These are phyloP conservation scores for Coremacera marginata DNA, from an alignment of 2,888 invertebrate species.

Conservation along the genomic window DNA sequence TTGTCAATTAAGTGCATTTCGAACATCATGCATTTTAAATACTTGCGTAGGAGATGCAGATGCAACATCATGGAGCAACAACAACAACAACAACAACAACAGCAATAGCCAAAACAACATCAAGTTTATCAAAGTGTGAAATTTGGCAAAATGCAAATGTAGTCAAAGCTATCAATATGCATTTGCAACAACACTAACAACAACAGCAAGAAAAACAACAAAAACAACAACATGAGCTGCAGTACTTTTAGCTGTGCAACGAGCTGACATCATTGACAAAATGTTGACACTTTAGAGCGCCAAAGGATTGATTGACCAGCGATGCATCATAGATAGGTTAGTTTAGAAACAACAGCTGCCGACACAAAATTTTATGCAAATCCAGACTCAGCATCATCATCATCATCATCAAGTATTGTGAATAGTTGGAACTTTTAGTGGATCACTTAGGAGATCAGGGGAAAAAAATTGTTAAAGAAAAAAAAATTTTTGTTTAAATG, in stretches of 20 bases:
- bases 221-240: not conserved
- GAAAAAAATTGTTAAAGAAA: too few relatives aligned
- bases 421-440: too few relatives aligned
- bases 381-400: not conserved
- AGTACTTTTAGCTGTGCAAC: not conserved
- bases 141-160: constrained; percentile 17
- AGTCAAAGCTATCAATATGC: constrained; percentile 11
- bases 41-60: not conserved
- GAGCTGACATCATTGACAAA: constrained; percentile 1
- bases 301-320: not conserved
- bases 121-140: constrained; percentile 17
- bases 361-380: not conserved
- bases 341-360: not conserved
- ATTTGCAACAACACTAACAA: constrained; percentile 9
- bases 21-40: constrained; percentile 46
- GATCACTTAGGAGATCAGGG: too few relatives aligned
- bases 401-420: not conserved
- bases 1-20: constrained; percentile 61
- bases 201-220: not conserved
- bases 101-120: constrained; percentile 11
- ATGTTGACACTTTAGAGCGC: constrained; percentile 5
- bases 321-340: not conserved
- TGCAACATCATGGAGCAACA: constrained; percentile 12
- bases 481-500: too few relatives aligned
- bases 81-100: constrained; percentile 13